Base-by-base conservation (phyloP, 2,888 invertebrate species). In the Scaptomyza flava region DNA sequence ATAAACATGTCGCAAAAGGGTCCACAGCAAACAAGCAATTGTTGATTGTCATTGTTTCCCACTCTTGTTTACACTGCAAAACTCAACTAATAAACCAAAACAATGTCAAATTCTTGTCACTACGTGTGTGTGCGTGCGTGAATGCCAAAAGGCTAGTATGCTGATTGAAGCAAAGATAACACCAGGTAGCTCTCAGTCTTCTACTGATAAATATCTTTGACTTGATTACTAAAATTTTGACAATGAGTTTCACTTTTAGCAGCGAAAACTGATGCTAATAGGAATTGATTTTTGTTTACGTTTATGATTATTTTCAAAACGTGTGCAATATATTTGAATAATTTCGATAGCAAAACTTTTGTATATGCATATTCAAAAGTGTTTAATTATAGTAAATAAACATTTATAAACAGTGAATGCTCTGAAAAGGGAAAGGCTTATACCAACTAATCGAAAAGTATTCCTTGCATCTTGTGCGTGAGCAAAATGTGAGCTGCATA, bases 1-100 rank as follows among this genome's bases (percentile, higher is more conserved):
- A 87, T 84, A 87, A 78, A 84, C 76, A 81, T 84, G 87, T 87
- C 79, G 34, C 57, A 47, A 41, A 67, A 38, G 67, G 64, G 57
- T 45, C 23, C n/a, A 38, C n/a, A 14, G 7, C 12, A 9, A n/a
- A 48, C 33, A 52, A 38, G 11, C 61, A 36, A 43, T 76, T 57
- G 23, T 14, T 66, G 38, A 23, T 8, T 52, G 12, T 7, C 56
- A 59, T 77, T 77, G 78, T 72, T 70, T 36, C 31, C 41, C 51
- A 51, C 38, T 46, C 34, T 72, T 81, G 81, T 85, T 82, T 87
- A 72, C 64, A 63, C 45, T 46, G 53, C 68, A 61, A 50, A 41
- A 41, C 68, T 57, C 68, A 20, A 17, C 68, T 68, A 75, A 79
- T 67, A 73, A 63, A 65, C 68, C 72, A 72, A 78, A 83, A 81